A percentile compares a stretch with the other conserved stretches of the same genome.
Evolutionary conservation across 2,797 vertebrate genomes (phyloP).

Genomic region (Atherinosoma microstoma): DNA sequence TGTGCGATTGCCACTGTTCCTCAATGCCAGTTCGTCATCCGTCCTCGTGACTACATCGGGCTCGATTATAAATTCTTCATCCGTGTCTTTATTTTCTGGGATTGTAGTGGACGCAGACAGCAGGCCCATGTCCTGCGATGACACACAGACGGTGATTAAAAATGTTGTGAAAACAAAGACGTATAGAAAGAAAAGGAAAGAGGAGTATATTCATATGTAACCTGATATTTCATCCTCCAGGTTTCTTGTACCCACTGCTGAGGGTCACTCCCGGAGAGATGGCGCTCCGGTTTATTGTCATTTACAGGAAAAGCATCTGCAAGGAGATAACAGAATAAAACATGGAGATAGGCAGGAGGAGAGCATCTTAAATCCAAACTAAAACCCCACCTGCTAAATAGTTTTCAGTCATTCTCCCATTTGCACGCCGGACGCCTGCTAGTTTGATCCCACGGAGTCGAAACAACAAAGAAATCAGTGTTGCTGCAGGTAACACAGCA

Average conservation of each 20-base stretch:
- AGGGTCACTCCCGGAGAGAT: slow-evolving; percentile 50
- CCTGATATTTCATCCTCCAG: slow-evolving; percentile 72
- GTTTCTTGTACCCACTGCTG: slow-evolving; percentile 53
- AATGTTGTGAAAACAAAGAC: background rate
- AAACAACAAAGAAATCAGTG: slow-evolving; percentile 84
- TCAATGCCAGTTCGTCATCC: background rate
- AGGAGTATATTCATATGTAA: slow-evolving; percentile 34
- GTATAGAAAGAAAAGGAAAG: background rate
- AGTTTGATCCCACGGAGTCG: slow-evolving; percentile 71
- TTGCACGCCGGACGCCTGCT: background rate
- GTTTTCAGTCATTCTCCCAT: slow-evolving; percentile 9
- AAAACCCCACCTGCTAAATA: slow-evolving; percentile 63
- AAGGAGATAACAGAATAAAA: slow-evolving; percentile 20
- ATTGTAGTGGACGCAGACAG: slow-evolving; percentile 5
- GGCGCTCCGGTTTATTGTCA: slow-evolving; percentile 31
- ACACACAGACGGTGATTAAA: background rate
- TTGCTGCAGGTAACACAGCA: slow-evolving; percentile 74
- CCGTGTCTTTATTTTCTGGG: slow-evolving; percentile 24
- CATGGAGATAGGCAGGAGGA: background rate
- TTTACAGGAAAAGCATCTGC: slow-evolving; percentile 38
- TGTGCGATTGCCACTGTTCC: slow-evolving; percentile 1
- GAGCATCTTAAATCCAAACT: background rate
- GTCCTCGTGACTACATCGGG: slow-evolving; percentile 8
- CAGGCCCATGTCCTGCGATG: slow-evolving; percentile 41
- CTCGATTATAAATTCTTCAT: slow-evolving; percentile 15